Conservation (phyloP, 2,113 vertebrate species). For the Lycaon pictus region DNA sequence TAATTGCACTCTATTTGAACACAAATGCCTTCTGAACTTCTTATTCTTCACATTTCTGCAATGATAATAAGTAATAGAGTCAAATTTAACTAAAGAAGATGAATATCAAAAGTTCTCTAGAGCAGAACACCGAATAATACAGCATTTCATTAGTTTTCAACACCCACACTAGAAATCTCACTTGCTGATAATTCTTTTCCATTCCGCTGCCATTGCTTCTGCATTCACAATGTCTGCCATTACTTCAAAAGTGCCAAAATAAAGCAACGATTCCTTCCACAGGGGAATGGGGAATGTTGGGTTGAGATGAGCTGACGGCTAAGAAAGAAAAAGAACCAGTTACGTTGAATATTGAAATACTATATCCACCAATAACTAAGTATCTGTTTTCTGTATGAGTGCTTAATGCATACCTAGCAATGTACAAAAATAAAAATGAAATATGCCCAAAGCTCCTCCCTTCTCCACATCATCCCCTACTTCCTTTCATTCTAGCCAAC, state of each 20-base stretch:
- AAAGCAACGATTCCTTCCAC: constrained; percentile 50
- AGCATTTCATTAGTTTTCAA: constrained; percentile 65
- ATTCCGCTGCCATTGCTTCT: neutral
- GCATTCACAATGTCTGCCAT: constrained; percentile 40
- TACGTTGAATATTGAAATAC: neutral
- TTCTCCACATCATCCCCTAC: neutral
- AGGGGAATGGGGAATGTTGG: constrained; percentile 16
- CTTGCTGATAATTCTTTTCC: constrained; percentile 57
- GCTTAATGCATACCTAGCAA: neutral
- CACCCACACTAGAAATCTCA: constrained; percentile 65
- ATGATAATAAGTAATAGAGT: constrained; percentile 65
- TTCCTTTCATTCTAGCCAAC: neutral
- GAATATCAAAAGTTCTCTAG: constrained; percentile 55
- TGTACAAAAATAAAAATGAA: neutral
- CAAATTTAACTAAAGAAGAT: constrained; percentile 71
- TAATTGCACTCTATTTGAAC: constrained; percentile 74
- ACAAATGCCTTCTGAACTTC: constrained; percentile 74
- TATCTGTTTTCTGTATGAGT: neutral
- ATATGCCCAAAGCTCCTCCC: neutral
- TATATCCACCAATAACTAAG: neutral
- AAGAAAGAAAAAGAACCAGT: constrained; percentile 30
- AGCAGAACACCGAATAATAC: constrained; percentile 72
- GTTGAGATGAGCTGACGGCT: constrained; percentile 53
- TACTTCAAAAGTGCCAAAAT: constrained; percentile 65
- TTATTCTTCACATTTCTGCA: constrained; percentile 71